Evolutionary conservation across 1,140 invertebrate species (phyloP).

Genomic region (Polypedilum pembai): DNA sequence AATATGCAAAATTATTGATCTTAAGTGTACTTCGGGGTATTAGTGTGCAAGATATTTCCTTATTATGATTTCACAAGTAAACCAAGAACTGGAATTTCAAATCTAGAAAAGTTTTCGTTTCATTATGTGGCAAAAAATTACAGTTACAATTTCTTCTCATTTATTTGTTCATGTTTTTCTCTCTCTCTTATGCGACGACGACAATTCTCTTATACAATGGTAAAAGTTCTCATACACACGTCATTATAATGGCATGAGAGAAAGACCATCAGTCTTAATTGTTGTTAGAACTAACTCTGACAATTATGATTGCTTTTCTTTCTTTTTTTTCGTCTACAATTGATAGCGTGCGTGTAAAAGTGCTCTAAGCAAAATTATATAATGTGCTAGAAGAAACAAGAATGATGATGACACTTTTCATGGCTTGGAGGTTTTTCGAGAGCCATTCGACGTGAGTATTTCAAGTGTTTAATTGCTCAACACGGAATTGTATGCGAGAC

Average conservation of each 20-base stretch:
- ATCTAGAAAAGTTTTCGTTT: neutral
- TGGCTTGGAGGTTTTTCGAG: neutral
- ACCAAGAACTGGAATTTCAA: neutral
- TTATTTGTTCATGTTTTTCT: neutral
- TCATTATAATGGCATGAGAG: neutral
- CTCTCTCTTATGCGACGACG: neutral
- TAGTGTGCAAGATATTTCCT: constrained; percentile 6
- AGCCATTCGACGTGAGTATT: neutral
- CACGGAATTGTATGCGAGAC: neutral
- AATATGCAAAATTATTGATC: constrained; percentile 7
- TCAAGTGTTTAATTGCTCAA: constrained; percentile 18
- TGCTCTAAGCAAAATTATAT: constrained; percentile 5
- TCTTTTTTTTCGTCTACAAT: constrained; percentile 5
- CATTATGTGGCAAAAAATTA: neutral
- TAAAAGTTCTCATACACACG: neutral
- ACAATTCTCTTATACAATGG: neutral
- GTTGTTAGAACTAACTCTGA: neutral
- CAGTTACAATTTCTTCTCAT: constrained; percentile 7
- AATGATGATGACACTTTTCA: constrained; percentile 18
- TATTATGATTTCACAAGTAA: neutral
- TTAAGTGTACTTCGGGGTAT: neutral
- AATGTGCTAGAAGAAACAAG: neutral
- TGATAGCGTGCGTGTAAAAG: constrained; percentile 16
- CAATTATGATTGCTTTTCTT: neutral
- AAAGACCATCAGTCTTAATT: neutral